These are phyloP conservation scores for Galbula dea DNA, from an alignment of 2,113 vertebrate species.

Conservation along the genomic window DNA sequence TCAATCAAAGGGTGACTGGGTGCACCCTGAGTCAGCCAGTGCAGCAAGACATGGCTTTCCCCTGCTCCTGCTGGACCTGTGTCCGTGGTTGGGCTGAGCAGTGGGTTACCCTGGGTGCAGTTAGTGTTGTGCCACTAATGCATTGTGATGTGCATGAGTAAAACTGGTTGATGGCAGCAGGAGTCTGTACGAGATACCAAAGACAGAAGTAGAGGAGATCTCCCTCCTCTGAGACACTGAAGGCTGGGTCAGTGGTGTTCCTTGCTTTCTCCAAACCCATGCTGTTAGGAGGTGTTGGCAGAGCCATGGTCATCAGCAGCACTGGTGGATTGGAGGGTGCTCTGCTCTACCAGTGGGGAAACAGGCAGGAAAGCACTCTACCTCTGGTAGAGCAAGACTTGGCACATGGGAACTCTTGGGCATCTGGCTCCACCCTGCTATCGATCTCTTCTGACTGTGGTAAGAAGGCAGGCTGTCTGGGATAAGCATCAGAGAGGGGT, in stretches of 20 bases:
- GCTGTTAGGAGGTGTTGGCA: neutral
- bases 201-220: neutral
- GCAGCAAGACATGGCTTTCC: neutral
- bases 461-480: neutral
- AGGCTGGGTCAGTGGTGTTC: neutral
- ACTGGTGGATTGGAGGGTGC: neutral
- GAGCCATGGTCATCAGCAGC: neutral
- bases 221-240: neutral
- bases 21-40: neutral
- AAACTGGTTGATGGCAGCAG: neutral
- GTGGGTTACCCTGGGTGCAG: neutral
- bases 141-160: neutral
- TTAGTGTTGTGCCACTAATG: fast-evolving
- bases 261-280: neutral
- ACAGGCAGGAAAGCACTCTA: neutral
- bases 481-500: fast-evolving
- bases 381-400: neutral
- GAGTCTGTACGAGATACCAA: neutral
- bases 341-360: too few species aligned
- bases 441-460: neutral
- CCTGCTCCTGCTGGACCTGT: neutral
- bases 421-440: neutral
- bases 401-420: neutral
- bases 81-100: neutral
- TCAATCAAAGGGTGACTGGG: neutral